Conservation (phyloP, 2,113 vertebrate species). For the Rhabdornis inornatus region DNA sequence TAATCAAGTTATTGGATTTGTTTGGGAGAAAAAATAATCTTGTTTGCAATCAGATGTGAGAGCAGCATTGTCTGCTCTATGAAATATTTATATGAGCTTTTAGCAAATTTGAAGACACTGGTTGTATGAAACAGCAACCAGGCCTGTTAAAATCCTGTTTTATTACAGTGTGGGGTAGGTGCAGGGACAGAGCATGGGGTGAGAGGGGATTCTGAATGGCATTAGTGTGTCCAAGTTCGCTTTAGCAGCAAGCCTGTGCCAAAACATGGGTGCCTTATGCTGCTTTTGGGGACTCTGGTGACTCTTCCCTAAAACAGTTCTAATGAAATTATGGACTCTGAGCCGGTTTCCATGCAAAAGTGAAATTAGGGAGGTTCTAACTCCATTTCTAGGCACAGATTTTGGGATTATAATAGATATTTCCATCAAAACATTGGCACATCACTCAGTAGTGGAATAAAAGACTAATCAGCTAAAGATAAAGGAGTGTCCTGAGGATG, state of each 20-base stretch:
- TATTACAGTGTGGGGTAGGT: background rate
- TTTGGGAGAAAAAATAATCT: background rate
- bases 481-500: background rate
- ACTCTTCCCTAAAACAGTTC: background rate
- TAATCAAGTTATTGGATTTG: slow-evolving; percentile 36
- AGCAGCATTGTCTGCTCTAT: background rate
- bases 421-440: background rate
- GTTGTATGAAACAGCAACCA: background rate
- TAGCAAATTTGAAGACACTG: slow-evolving; percentile 21
- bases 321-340: background rate
- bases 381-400: background rate
- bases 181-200: background rate
- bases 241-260: background rate
- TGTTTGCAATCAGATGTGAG: background rate
- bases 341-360: background rate
- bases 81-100: slow-evolving; percentile 44
- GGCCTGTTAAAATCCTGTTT: background rate
- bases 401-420: background rate
- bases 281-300: background rate
- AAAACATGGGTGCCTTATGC: accelerated
- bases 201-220: background rate
- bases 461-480: background rate
- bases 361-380: background rate
- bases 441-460: accelerated
- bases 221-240: background rate